A percentile compares a stretch with the other conserved stretches of the same genome.
These are phyloP conservation scores for Notoglanidium macrostoma DNA, from an alignment of 2,797 vertebrate genomes.

Conservation along the genomic window DNA sequence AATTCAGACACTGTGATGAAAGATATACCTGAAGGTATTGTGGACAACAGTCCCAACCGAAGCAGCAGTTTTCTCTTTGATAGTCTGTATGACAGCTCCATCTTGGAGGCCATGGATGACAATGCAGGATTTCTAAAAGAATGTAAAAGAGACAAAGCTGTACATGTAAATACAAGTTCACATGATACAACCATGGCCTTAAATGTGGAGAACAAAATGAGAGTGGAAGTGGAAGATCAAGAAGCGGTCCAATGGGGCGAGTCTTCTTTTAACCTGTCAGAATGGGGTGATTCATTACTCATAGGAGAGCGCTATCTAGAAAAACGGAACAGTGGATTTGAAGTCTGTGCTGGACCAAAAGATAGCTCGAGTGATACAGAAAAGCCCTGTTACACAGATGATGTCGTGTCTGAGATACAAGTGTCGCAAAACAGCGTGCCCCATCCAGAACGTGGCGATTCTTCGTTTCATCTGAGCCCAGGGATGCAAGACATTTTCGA, in stretches of 20 bases:
- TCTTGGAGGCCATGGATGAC: constrained; percentile 65
- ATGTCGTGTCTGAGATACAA: constrained; percentile 32
- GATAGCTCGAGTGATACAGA: constrained; percentile 27
- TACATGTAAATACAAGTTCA: constrained; percentile 20
- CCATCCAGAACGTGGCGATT: constrained; percentile 6
- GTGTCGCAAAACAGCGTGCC: constrained; percentile 26
- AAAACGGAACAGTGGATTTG: constrained; percentile 51
- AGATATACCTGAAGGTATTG: constrained; percentile 47
- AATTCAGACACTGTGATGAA: constrained; percentile 22
- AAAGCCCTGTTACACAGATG: constrained; percentile 32
- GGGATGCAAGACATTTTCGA: constrained; percentile 88
- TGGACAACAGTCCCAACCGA: constrained; percentile 79
- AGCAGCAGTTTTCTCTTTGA: constrained; percentile 92
- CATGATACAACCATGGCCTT: not conserved
- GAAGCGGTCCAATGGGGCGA: constrained; percentile 72
- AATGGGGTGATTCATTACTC: constrained; percentile 80
- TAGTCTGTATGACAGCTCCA: constrained; percentile 81
- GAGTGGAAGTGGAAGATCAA: constrained; percentile 63
- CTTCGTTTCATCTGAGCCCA: constrained; percentile 80
- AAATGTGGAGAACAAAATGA: not conserved
- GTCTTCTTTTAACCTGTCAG: constrained; percentile 81
- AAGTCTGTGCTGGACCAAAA: constrained; percentile 29
- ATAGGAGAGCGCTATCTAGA: constrained; percentile 78
- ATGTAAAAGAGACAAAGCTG: constrained; percentile 38
- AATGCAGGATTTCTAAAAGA: constrained; percentile 56